These are phyloP conservation scores for Platysternon megacephalum DNA, from an alignment of 2,113 vertebrate genomes.

Conservation along the genomic window DNA sequence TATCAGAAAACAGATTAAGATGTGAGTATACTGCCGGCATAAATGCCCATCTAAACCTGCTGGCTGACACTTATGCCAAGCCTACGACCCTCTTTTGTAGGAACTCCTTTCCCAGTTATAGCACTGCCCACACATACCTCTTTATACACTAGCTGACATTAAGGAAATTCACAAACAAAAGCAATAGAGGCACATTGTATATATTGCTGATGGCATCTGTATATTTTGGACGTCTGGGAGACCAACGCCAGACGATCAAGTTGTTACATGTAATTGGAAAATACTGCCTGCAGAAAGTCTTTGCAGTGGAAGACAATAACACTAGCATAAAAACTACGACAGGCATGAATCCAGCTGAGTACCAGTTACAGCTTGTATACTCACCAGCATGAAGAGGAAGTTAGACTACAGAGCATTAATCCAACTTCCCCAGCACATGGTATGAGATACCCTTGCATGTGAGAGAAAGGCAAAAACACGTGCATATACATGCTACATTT, in stretches of 20 bases:
- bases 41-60: neutral
- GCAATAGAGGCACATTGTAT: neutral
- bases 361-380: slow-evolving; percentile 40
- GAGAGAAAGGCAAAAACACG: slow-evolving; percentile 9
- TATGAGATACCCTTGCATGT: neutral
- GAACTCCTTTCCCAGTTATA: neutral
- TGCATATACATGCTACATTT: fast-evolving
- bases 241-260: slow-evolving; percentile 16
- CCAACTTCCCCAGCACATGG: slow-evolving; percentile 43
- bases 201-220: slow-evolving; percentile 25
- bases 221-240: slow-evolving; percentile 41
- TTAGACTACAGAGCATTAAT: slow-evolving; percentile 30
- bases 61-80: neutral
- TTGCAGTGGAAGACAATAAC: slow-evolving; percentile 35
- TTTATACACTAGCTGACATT: neutral
- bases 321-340: slow-evolving; percentile 47
- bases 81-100: neutral
- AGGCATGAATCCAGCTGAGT: slow-evolving; percentile 45
- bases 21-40: neutral
- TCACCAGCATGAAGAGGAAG: slow-evolving; percentile 37
- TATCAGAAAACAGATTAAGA: neutral
- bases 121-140: neutral
- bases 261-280: slow-evolving; percentile 24
- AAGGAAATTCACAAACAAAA: neutral
- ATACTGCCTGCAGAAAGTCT: neutral